phyloP scores from a whole-genome alignment of 2,888 invertebrate species.

The Ditylenchus weischeri region DNA sequence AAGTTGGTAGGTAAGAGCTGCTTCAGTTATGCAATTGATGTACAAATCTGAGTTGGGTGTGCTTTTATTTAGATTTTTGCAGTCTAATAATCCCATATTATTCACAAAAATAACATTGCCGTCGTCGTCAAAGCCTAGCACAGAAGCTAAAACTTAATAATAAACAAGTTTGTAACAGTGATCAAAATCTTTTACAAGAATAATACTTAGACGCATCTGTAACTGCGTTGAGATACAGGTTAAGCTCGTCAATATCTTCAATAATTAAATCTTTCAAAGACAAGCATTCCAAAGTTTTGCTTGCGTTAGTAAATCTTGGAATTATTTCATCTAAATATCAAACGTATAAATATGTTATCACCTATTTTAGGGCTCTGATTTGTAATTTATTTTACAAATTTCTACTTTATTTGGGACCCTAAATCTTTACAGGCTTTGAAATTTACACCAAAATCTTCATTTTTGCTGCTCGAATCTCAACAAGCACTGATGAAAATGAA shows the following conservation, averaged over 20 bases:
- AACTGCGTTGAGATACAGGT: conserved; percentile 35
- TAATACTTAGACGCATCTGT: conserved; percentile 46
- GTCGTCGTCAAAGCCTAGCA: conserved; percentile 37
- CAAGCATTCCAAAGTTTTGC: conserved; percentile 25
- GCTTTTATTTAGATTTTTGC: conserved; percentile 41
- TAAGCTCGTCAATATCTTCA: conserved; percentile 42
- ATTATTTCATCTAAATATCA: conserved; percentile 31
- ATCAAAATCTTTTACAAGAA: conserved; percentile 35
- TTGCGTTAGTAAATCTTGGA: conserved; percentile 33
- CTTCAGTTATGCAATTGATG: conserved; percentile 42
- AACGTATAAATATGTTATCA: background rate
- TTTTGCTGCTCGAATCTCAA: no score
- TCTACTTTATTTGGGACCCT: no score
- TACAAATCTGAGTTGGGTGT: conserved; percentile 45
- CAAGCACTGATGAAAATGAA: no score
- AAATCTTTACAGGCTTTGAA: no score
- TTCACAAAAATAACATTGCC: conserved; percentile 24
- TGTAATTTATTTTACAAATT: no score
- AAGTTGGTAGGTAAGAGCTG: conserved; percentile 42
- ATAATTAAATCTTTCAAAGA: conserved; percentile 25
- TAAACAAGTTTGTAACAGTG: background rate
- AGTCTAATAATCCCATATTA: conserved; percentile 34
- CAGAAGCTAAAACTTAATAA: conserved; percentile 22
- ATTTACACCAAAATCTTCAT: no score
- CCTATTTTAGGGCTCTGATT: background rate